Conservation (phyloP, 1,140 invertebrate species). For the Aporrectodea caliginosa region DNA sequence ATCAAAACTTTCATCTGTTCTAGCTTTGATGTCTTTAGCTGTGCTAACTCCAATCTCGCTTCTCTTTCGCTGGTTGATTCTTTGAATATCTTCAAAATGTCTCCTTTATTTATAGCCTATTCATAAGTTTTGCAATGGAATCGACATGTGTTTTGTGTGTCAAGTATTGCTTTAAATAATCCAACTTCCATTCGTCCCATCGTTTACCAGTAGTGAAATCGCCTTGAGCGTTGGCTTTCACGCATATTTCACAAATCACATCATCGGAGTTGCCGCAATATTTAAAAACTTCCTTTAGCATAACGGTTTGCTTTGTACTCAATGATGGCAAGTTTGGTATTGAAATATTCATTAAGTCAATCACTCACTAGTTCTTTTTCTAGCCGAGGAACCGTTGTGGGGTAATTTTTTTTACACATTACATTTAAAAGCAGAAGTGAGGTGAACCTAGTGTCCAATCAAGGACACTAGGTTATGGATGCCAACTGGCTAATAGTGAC, state of each 20-base stretch:
- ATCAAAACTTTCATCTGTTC: slow-evolving; percentile 24
- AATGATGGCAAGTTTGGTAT: background rate
- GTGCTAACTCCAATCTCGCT: background rate
- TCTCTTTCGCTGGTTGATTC: background rate
- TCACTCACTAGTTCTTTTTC: background rate
- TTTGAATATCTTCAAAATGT: background rate
- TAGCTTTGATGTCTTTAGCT: background rate
- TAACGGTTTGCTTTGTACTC: background rate
- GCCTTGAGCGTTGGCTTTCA: background rate
- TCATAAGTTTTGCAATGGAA: slow-evolving; percentile 10
- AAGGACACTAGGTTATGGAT: background rate
- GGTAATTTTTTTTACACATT: background rate
- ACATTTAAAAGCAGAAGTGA: background rate
- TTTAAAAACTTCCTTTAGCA: background rate
- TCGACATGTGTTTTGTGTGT: background rate
- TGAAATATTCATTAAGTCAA: background rate
- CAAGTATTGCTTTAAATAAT: slow-evolving; percentile 11
- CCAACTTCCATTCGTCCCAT: slow-evolving; percentile 12
- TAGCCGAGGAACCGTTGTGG: background rate
- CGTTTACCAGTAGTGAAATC: too few species aligned
- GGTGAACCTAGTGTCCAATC: background rate
- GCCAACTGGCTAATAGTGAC: background rate
- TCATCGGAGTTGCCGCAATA: background rate
- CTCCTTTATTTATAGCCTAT: background rate
- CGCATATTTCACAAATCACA: background rate